A percentile compares a stretch with the other conserved stretches of the same genome.
phyloP scores from a whole-genome alignment of 2,888 invertebrate genomes.

The Rhagonycha fulva region DNA sequence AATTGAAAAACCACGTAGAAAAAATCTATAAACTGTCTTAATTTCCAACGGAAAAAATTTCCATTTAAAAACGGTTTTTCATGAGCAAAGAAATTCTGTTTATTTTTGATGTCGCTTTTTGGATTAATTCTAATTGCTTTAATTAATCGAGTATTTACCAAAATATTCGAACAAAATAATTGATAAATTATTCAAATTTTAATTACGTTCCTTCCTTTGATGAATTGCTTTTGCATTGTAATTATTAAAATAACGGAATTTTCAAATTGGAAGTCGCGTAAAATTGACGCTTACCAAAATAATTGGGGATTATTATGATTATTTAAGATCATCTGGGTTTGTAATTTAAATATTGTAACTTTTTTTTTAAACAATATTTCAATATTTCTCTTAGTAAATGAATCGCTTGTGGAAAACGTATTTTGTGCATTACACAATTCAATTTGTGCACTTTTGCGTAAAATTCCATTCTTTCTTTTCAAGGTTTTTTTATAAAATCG shows the following conservation, averaged over 20 bases:
- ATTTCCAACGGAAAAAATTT: background rate
- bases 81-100: background rate
- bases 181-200: background rate
- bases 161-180: background rate
- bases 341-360: too few species aligned
- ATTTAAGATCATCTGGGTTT: background rate
- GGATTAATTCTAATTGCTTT: background rate
- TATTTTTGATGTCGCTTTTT: background rate
- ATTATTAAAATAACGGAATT: background rate
- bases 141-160: background rate
- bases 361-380: too few species aligned
- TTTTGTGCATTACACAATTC: background rate
- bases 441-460: background rate
- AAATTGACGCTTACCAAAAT: background rate
- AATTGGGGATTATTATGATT: background rate
- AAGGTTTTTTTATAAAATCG: background rate
- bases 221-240: background rate
- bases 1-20: background rate
- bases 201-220: background rate
- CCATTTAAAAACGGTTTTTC: background rate
- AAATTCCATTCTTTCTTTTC: background rate
- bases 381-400: too few species aligned
- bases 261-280: background rate
- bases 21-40: background rate
- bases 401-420: background rate